Evolutionary conservation across 1,140 invertebrate genomes (phyloP).

Genomic region (Archegozetes longisetosus): DNA sequence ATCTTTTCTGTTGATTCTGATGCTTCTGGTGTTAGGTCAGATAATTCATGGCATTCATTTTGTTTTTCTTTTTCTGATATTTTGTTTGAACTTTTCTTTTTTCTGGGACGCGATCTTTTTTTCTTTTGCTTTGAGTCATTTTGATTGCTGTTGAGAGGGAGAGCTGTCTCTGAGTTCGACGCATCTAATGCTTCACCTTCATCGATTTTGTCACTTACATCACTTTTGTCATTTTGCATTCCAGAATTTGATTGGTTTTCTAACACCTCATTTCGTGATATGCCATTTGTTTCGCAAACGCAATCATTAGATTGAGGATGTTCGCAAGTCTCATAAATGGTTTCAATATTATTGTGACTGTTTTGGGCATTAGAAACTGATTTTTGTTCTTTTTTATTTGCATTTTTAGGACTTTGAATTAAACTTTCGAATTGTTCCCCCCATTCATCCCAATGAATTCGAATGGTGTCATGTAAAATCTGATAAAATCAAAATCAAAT

Average conservation of each 20-base stretch:
- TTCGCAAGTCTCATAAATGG: too few species aligned
- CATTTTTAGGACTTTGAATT: background rate
- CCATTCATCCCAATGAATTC: slow-evolving; percentile 6
- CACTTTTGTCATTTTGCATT: too few species aligned
- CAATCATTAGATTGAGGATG: background rate
- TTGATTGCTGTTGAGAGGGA: too few species aligned
- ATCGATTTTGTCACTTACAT: too few species aligned
- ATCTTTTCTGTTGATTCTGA: background rate
- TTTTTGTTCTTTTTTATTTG: background rate
- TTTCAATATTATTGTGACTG: too few species aligned
- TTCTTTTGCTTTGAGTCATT: background rate
- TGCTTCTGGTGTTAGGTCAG: slow-evolving; percentile 2
- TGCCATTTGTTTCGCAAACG: background rate
- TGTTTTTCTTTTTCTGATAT: slow-evolving; percentile 19
- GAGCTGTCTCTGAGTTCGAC: too few species aligned
- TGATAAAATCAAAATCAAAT: background rate
- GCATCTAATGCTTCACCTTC: too few species aligned
- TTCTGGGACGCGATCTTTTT: background rate
- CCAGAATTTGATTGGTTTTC: too few species aligned
- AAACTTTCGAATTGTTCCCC: background rate
- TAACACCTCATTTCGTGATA: background rate
- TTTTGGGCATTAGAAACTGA: background rate
- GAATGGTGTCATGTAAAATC: background rate
- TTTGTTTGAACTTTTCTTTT: slow-evolving; percentile 17
- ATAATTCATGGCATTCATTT: background rate